Conservation (phyloP, 2,797 vertebrate genomes). For the Agapornis canus region DNA sequence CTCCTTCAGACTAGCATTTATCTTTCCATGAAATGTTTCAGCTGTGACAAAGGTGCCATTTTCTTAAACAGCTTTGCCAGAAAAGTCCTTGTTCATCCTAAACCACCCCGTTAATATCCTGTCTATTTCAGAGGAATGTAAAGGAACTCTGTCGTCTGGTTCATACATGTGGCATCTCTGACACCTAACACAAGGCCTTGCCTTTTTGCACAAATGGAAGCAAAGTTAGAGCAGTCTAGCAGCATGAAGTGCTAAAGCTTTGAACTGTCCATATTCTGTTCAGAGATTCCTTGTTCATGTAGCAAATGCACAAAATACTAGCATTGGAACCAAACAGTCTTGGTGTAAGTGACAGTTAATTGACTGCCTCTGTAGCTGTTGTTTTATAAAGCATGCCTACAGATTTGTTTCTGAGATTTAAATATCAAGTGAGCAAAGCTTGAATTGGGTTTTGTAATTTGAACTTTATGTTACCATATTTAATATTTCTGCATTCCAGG, state of each 20-base stretch:
- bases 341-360: not conserved
- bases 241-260: not conserved
- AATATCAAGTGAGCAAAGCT: not conserved
- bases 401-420: not conserved
- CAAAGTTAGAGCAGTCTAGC: not conserved
- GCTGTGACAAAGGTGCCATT: not conserved
- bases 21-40: not conserved
- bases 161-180: not conserved
- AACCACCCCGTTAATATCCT: not conserved
- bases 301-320: not conserved
- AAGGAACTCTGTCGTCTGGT: not conserved
- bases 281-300: not conserved
- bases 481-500: not conserved
- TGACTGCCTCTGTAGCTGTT: not conserved
- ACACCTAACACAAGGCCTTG: not conserved
- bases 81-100: not conserved
- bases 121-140: not conserved
- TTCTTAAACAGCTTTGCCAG: not conserved
- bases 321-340: not conserved
- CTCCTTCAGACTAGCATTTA: not conserved
- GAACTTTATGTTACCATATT: not conserved
- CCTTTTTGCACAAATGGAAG: not conserved
- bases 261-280: not conserved
- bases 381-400: not conserved
- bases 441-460: not conserved